A percentile compares a stretch with the other conserved stretches of the same genome.
These are phyloP conservation scores for Hybognathus amarus DNA, from an alignment of 2,797 vertebrate species.

Conservation along the genomic window DNA sequence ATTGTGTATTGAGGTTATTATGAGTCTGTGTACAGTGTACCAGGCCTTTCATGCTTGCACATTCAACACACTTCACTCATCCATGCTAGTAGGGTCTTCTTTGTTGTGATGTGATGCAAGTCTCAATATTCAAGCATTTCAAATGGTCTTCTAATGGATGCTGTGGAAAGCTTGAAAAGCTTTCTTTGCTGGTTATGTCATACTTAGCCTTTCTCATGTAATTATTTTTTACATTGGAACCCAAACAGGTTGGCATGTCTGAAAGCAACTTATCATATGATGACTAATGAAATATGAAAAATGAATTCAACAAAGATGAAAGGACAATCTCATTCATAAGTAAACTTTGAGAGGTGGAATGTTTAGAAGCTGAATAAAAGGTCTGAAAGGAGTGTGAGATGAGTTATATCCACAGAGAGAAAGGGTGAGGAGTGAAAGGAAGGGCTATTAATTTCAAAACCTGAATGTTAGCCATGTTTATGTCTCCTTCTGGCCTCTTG, in stretches of 20 bases:
- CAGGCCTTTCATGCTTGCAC: background rate
- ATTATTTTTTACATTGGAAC: slow-evolving; percentile 25
- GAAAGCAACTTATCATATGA: slow-evolving; percentile 67
- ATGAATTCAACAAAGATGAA: slow-evolving; percentile 5
- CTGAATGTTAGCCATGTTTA: slow-evolving; percentile 25
- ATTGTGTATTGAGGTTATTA: background rate
- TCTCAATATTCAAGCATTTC: background rate
- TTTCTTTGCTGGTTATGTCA: background rate
- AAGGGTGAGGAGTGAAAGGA: background rate
- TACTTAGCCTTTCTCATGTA: slow-evolving; percentile 4
- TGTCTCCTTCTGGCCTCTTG: slow-evolving; percentile 11
- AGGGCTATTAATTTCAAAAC: slow-evolving; percentile 36
- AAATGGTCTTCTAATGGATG: background rate
- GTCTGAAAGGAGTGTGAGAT: slow-evolving; percentile 17
- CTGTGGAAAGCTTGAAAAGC: background rate
- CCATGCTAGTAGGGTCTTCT: background rate
- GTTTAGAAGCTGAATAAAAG: slow-evolving; percentile 29
- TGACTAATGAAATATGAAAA: slow-evolving; percentile 17
- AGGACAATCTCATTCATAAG: slow-evolving; percentile 31
- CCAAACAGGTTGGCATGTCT: slow-evolving; percentile 64
- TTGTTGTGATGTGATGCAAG: background rate
- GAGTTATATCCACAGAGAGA: slow-evolving; percentile 8
- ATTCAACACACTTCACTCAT: background rate
- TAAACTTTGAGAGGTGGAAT: slow-evolving; percentile 3
- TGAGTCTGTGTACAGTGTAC: background rate